Evolutionary conservation across 1,140 invertebrate genomes (phyloP).

Genomic region (Tyrophagus putrescentiae): DNA sequence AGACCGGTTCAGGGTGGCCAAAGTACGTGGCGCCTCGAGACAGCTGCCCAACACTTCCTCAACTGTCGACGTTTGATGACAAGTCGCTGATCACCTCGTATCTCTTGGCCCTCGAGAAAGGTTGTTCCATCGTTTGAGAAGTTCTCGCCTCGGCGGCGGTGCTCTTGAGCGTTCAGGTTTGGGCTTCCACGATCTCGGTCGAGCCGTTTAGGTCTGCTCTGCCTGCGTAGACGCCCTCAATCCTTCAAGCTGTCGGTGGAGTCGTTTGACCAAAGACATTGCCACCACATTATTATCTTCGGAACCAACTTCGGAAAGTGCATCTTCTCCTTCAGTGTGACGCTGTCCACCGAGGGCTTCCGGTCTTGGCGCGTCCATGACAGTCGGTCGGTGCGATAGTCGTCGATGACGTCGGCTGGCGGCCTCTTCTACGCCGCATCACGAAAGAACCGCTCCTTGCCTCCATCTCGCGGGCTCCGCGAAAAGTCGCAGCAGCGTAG

Average conservation of each 20-base stretch:
- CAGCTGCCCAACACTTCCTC: too few relatives aligned
- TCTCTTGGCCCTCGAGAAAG: not conserved
- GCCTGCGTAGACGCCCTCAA: conserved; percentile 4
- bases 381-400: not conserved
- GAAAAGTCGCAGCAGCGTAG: too few relatives aligned
- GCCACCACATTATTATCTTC: not conserved
- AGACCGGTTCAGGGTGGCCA: not conserved
- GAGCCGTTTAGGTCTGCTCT: conserved; percentile 1
- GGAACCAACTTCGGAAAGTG: conserved; percentile 17
- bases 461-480: too few relatives aligned
- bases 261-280: conserved; percentile 1
- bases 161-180: not conserved
- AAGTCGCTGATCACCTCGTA: conserved; percentile 15
- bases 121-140: conserved; percentile 10
- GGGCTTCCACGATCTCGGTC: not conserved
- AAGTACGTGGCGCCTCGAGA: conserved; percentile 15
- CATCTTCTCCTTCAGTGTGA: conserved; percentile 1
- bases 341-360: not conserved
- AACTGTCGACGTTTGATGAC: not conserved
- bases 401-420: too few relatives aligned
- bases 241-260: not conserved
- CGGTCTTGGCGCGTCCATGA: not conserved
- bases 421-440: too few relatives aligned
- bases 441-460: too few relatives aligned
- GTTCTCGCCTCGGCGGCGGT: not conserved